Evolutionary conservation across 2,797 vertebrate species (phyloP).

Genomic region (Clarias fuscus): DNA sequence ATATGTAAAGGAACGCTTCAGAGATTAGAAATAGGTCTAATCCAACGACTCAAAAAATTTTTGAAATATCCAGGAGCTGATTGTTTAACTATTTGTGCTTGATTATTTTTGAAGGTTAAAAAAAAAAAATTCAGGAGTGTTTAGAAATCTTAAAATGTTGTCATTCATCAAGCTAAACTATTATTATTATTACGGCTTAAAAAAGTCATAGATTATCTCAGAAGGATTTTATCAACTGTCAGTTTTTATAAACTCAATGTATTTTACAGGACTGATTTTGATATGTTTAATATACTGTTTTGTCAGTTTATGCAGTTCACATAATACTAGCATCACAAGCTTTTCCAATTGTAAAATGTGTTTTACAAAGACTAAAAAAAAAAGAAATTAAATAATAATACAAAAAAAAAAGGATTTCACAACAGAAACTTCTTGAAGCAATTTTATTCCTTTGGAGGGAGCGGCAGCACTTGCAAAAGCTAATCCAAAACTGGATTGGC

Average conservation of each 20-base stretch:
- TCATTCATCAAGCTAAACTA: background rate
- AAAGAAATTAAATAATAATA: background rate
- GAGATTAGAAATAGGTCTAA: background rate
- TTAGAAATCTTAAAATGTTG: background rate
- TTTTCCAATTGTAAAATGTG: background rate
- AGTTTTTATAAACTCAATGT: too few species aligned
- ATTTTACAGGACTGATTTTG: background rate
- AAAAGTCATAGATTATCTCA: background rate
- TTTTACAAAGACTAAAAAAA: background rate
- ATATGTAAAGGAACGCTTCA: background rate
- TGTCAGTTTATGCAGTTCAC: background rate
- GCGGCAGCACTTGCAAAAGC: slow-evolving; percentile 65
- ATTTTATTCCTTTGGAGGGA: slow-evolving; percentile 65
- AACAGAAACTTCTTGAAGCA: slow-evolving; percentile 25
- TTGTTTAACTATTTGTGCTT: background rate
- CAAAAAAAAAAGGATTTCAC: slow-evolving; percentile 13
- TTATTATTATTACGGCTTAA: background rate
- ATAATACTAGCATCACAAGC: background rate
- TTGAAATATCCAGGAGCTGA: background rate
- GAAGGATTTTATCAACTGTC: background rate
- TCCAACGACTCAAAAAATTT: background rate
- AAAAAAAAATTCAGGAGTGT: too few species aligned
- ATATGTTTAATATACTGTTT: background rate
- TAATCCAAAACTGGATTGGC: slow-evolving; percentile 76
- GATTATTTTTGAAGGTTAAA: background rate